Conservation (phyloP, 2,888 invertebrate species). For the Liopterus haemorrhoidalis region DNA sequence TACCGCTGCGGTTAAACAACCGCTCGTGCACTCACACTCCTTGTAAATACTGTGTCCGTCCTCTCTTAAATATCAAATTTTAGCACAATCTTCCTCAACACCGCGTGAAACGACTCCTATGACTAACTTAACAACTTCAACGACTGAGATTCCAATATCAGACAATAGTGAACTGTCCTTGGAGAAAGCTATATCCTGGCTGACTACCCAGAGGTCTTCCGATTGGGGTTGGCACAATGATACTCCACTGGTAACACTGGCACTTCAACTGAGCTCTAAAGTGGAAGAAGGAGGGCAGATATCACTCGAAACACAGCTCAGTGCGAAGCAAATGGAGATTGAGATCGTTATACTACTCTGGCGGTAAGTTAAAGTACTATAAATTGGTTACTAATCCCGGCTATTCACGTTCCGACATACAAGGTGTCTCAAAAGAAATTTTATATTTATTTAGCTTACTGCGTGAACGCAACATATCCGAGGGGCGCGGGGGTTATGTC, state of each 20-base stretch:
- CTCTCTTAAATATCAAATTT: background rate
- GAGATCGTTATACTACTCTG: slow-evolving; percentile 78
- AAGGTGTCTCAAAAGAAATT: too few relatives aligned
- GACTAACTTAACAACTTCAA: too few relatives aligned
- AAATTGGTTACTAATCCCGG: too few relatives aligned
- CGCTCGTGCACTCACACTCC: too few relatives aligned
- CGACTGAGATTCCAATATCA: slow-evolving; percentile 12
- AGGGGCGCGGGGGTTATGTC: too few relatives aligned
- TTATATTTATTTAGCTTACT: too few relatives aligned
- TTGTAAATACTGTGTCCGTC: too few relatives aligned
- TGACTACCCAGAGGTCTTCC: slow-evolving; percentile 64
- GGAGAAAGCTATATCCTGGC: slow-evolving; percentile 59
- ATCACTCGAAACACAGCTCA: slow-evolving; percentile 65
- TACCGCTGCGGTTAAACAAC: too few relatives aligned
- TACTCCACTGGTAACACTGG: slow-evolving; percentile 75
- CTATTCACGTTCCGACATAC: too few relatives aligned
- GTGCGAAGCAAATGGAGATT: slow-evolving; percentile 81
- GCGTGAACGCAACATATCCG: too few relatives aligned
- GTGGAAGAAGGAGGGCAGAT: too few relatives aligned
- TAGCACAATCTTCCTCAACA: slow-evolving; percentile 7
- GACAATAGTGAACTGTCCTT: slow-evolving; percentile 14
- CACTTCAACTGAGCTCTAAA: slow-evolving; percentile 58
- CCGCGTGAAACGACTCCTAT: slow-evolving; percentile 1
- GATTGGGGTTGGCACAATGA: slow-evolving; percentile 82
- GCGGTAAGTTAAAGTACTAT: slow-evolving; percentile 65